Evolutionary conservation across 2,797 vertebrate species (phyloP).

Genomic region (Alfaro cultratus): DNA sequence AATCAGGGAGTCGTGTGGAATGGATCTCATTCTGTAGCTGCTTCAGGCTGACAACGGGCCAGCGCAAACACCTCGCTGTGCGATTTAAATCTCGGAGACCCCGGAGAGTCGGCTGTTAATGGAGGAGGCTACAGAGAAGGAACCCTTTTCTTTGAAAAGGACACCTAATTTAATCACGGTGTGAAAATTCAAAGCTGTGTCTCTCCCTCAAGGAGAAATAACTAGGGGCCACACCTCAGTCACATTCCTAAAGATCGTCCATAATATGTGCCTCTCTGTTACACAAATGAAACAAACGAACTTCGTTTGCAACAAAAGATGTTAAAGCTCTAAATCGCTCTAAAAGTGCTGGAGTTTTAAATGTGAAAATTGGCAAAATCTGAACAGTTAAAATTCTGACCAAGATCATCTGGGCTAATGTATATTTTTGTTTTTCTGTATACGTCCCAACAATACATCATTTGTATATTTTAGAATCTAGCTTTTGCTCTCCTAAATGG

Average conservation of each 20-base stretch:
- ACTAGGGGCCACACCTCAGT: constrained; percentile 48
- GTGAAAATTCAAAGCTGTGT: constrained; percentile 78
- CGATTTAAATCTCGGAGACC: constrained; percentile 71
- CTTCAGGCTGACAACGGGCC: constrained; percentile 57
- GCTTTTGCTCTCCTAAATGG: neutral
- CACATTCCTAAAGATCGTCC: constrained; percentile 32
- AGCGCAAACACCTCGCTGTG: constrained; percentile 64
- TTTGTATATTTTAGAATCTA: neutral
- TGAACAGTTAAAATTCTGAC: neutral
- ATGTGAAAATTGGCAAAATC: neutral
- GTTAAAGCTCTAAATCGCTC: neutral
- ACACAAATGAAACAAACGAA: neutral
- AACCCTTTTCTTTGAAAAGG: constrained; percentile 66
- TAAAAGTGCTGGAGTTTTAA: neutral
- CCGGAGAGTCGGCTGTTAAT: constrained; percentile 49
- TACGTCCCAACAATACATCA: neutral
- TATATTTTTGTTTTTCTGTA: neutral
- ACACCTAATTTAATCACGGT: constrained; percentile 80
- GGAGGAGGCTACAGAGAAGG: constrained; percentile 53
- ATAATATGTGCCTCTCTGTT: constrained; percentile 25
- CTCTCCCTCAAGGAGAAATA: constrained; percentile 68
- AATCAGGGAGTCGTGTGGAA: constrained; percentile 64
- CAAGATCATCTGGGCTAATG: neutral
- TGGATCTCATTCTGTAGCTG: constrained; percentile 66
- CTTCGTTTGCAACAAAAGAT: too few species aligned